Conservation (phyloP, 2,888 invertebrate species). For the Lissocephala sabroskyi region DNA sequence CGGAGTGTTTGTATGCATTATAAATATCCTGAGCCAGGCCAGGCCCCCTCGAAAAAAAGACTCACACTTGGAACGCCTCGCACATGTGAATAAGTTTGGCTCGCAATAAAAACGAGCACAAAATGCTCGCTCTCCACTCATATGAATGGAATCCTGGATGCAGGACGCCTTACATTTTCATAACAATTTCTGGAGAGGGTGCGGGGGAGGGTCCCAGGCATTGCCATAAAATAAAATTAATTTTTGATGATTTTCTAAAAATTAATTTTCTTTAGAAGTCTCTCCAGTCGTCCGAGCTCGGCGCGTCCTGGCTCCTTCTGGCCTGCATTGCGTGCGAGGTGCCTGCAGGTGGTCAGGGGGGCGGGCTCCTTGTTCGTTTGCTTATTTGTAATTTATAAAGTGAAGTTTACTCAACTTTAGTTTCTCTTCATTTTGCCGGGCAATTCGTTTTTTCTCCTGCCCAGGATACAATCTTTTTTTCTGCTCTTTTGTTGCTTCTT, state of each 20-base stretch:
- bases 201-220: constrained; percentile 14
- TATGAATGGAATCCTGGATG: not conserved
- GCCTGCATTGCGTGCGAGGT: no score
- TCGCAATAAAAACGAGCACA: constrained; percentile 37
- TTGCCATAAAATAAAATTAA: constrained; percentile 59
- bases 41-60: constrained; percentile 2
- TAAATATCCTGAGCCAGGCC: constrained; percentile 50
- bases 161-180: constrained; percentile 24
- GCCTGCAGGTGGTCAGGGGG: not conserved
- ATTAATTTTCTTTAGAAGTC: constrained; percentile 57
- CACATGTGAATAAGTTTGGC: not conserved
- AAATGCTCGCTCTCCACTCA: constrained; percentile 19
- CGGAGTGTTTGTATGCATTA: constrained; percentile 58
- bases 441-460: no score
- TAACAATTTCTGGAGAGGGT: constrained; percentile 34
- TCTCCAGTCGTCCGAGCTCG: not conserved
- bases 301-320: no score
- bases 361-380: constrained; percentile 23
- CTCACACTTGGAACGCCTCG: not conserved
- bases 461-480: no score
- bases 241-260: constrained; percentile 65
- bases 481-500: no score
- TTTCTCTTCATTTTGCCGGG: constrained; percentile 13
- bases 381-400: constrained; percentile 64
- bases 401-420: constrained; percentile 36